Evolutionary conservation across 2,797 vertebrate genomes (phyloP).

Genomic region (Crenichthys baileyi): DNA sequence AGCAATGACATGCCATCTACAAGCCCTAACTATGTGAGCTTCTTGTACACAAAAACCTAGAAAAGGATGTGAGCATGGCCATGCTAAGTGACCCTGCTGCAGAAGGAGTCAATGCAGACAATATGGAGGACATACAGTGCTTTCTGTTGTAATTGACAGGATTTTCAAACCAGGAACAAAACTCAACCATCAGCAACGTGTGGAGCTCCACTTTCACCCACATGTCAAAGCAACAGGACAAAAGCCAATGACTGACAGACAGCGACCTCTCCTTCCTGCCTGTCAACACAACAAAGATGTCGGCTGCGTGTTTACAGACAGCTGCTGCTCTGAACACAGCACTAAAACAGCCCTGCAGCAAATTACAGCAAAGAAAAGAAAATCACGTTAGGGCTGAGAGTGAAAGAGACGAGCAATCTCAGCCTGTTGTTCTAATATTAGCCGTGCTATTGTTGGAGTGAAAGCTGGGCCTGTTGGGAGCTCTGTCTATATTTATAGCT

Average conservation of each 20-base stretch:
- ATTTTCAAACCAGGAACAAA: conserved; percentile 27
- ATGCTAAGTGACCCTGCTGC: conserved; percentile 16
- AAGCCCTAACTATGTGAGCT: no score
- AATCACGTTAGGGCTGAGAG: conserved; percentile 63
- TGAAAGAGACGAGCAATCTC: conserved; percentile 30
- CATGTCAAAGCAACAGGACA: conserved; percentile 36
- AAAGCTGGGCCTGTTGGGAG: conserved; percentile 42
- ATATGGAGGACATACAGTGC: conserved; percentile 36
- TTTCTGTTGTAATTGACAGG: conserved; percentile 28
- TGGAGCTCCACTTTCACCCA: conserved; percentile 38
- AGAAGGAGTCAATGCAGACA: conserved; percentile 25
- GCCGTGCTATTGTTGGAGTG: conserved; percentile 51
- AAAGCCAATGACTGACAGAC: conserved; percentile 57
- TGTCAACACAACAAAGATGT: conserved; percentile 66
- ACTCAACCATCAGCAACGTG: conserved; percentile 25
- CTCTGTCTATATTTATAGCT: conserved; percentile 15
- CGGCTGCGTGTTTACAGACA: conserved; percentile 46
- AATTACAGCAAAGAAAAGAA: conserved; percentile 67
- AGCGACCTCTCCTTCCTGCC: conserved; percentile 57
- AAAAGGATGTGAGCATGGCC: not conserved
- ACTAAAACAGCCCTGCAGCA: conserved; percentile 14
- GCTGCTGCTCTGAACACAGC: conserved; percentile 47
- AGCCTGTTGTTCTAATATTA: conserved; percentile 61
- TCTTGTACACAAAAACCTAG: not conserved
- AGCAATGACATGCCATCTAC: no score